Evolutionary conservation across 2,888 invertebrate genomes (phyloP), one percentile per base, ranked within the genome.

Genomic region (Gonocerus acuteangulatus): DNA sequence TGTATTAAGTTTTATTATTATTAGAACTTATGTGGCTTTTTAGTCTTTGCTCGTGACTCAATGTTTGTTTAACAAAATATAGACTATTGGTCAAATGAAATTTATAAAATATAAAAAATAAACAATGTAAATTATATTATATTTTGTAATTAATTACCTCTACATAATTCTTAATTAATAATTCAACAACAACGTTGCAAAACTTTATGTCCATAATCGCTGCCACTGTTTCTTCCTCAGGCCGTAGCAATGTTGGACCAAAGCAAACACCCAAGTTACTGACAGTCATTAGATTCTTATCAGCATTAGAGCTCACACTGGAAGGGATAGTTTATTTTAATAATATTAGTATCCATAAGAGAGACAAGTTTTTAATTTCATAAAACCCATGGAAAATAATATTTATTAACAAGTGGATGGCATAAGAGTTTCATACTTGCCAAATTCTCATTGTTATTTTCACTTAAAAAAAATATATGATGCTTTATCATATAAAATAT

Each of bases 161-260:
- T 61, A 89, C 85, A 73, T 85, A 89, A 75, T 92, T 89, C 70
- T 91, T 89, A 64, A 97, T 90, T 67, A 97, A 80, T 72, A 96
- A 91, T 79, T 97, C 96, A 60, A 97, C 94, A 67, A 97, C 92
- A 72, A 97, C 92, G 78, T 97, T 97, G 78, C 94, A 95, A 80
- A 97, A 99, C 79, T 99, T 99, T 69, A 97, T 90, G 77, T 99
- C 95, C 82, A 97, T 88, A 72, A 99, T 96, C 72, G 95, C 93
- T 62, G 97, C 95, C 63, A 99, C 92, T 7, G 95, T 93, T 79
- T 97, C 96, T 73, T 95, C 92, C 78, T 92, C 89, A 4, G 96
- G 91, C 64, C 96, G 82, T 73, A 99, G 80, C 70, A 99, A 79
- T 54, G 96, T 96, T 27, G 97, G 97, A 21, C 96, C 97, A 77